phyloP scores from a whole-genome alignment of 2,888 invertebrate species.

The Macaria liturata region DNA sequence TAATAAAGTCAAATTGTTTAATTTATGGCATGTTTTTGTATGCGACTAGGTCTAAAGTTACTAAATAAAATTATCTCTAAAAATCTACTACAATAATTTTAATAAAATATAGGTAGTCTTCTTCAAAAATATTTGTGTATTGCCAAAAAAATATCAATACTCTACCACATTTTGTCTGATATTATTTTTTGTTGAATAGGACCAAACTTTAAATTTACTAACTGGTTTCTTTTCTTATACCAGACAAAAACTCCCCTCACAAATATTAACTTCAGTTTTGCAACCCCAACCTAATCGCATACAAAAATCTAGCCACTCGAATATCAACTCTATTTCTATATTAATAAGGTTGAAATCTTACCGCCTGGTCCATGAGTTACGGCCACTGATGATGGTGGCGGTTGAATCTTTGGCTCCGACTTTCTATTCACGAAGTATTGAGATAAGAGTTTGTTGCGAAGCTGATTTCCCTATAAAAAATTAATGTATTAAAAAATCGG shows the following conservation, averaged over 20 bases:
- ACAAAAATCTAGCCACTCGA: slow-evolving; percentile 15
- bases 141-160: no score
- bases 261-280: background rate
- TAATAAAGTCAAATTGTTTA: no score
- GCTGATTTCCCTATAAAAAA: slow-evolving; percentile 69
- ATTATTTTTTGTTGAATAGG: no score
- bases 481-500: no score
- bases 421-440: slow-evolving; percentile 78
- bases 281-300: slow-evolving; percentile 6
- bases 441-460: slow-evolving; percentile 73
- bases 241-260: background rate
- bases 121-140: no score
- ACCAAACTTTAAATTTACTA: background rate
- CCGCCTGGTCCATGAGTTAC: slow-evolving; percentile 94
- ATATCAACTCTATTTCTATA: slow-evolving; percentile 6
- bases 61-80: no score
- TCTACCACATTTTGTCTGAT: no score
- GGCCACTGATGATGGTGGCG: slow-evolving; percentile 63
- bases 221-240: background rate
- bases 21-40: no score
- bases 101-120: no score
- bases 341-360: slow-evolving; percentile 50
- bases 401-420: slow-evolving; percentile 69
- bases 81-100: no score
- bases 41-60: no score